phyloP scores from a whole-genome alignment of 2,797 vertebrate genomes.

The Mormyrus hasselquistii region DNA sequence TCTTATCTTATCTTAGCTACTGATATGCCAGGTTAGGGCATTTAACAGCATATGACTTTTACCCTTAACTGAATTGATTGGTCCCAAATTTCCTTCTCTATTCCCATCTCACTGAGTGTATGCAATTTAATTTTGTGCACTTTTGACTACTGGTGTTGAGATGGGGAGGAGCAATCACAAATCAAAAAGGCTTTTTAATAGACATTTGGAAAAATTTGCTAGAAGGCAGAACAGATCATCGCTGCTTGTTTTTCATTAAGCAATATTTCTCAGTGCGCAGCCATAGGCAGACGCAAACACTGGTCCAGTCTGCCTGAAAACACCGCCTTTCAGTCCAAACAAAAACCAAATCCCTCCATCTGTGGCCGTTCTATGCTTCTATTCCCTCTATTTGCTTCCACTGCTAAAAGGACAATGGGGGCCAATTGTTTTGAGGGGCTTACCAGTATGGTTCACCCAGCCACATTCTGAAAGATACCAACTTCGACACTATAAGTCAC shows the following conservation, averaged over 20 bases:
- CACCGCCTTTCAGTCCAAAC: background rate
- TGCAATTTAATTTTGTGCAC: conserved; percentile 42
- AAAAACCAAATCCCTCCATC: background rate
- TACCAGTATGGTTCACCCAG: too few species aligned
- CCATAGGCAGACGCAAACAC: conserved; percentile 29
- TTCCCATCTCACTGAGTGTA: background rate
- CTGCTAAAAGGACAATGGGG: background rate
- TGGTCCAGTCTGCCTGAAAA: background rate
- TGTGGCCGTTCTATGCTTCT: background rate
- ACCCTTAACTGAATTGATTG: background rate
- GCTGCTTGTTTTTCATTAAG: conserved; percentile 35
- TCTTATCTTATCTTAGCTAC: background rate
- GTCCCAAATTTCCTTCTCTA: background rate
- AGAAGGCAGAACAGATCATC: conserved; percentile 40
- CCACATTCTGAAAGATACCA: background rate
- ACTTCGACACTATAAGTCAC: conserved; percentile 3
- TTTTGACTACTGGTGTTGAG: conserved; percentile 45
- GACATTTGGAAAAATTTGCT: conserved; percentile 50
- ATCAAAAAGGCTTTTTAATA: conserved; percentile 48
- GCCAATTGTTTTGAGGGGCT: background rate
- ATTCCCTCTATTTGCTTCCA: background rate
- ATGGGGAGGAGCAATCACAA: conserved; percentile 44
- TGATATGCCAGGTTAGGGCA: background rate
- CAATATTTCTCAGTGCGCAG: background rate
- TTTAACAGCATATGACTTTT: background rate